These are phyloP conservation scores for Bufo gargarizans DNA, from an alignment of 2,113 vertebrate species.

Conservation along the genomic window DNA sequence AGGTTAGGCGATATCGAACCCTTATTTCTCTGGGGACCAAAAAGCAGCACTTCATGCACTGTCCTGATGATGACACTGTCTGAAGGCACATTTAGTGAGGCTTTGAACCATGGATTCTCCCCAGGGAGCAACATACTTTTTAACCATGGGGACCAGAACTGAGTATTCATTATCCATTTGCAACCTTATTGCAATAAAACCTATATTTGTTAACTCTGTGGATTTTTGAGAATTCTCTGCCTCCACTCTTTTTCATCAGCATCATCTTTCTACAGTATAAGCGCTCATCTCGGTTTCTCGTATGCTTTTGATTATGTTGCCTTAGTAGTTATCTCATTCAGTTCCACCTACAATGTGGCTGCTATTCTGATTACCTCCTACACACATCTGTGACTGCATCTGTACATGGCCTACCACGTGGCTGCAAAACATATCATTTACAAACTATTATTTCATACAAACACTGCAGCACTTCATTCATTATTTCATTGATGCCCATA, in stretches of 20 bases:
- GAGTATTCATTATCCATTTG: too few species aligned
- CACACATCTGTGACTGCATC: neutral
- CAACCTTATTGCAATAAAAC: too few species aligned
- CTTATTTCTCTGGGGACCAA: too few species aligned
- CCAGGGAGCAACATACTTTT: too few species aligned
- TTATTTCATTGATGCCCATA: neutral
- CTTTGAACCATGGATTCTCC: neutral
- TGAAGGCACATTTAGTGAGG: neutral
- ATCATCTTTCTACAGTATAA: neutral
- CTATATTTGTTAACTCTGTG: neutral
- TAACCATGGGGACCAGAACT: too few species aligned
- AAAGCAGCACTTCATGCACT: neutral
- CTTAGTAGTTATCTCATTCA: neutral
- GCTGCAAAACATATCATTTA: neutral
- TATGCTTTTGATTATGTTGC: neutral
- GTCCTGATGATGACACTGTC: neutral
- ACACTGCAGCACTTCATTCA: neutral
- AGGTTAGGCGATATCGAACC: neutral
- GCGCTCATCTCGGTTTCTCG: neutral
- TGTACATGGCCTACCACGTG: neutral
- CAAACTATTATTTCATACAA: neutral
- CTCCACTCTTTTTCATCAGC: neutral
- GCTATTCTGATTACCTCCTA: constrained; percentile 28
- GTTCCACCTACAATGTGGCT: constrained; percentile 12
- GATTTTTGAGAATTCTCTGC: neutral